A percentile compares a stretch with the other conserved stretches of the same genome.
Conservation (phyloP, 2,888 invertebrate species). For the Monopis laevigella region DNA sequence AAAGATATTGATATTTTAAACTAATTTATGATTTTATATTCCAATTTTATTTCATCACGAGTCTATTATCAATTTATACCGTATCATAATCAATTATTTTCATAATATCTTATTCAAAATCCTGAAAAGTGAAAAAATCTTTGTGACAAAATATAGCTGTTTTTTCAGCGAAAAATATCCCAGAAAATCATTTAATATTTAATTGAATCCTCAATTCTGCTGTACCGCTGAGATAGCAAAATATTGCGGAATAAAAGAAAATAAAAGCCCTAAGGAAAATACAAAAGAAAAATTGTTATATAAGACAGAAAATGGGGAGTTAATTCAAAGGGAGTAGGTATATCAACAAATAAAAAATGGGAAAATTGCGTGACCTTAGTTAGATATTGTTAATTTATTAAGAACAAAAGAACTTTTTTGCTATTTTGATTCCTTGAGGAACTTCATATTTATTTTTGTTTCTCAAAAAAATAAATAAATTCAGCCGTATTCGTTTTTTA, state of each 20-base stretch:
- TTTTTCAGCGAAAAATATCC: not conserved
- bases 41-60: too few species aligned
- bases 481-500: too few species aligned
- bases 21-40: too few species aligned
- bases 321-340: too few species aligned
- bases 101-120: too few species aligned
- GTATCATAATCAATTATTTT: too few species aligned
- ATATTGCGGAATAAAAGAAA: not conserved
- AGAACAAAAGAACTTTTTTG: slow-evolving; percentile 4
- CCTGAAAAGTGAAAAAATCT: not conserved
- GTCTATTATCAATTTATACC: too few species aligned
- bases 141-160: not conserved
- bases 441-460: too few species aligned
- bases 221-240: not conserved
- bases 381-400: not conserved
- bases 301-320: not conserved
- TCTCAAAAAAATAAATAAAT: too few species aligned
- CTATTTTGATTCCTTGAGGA: too few species aligned
- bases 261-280: not conserved
- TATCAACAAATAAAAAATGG: not conserved
- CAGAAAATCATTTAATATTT: slow-evolving; percentile 1
- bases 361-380: not conserved
- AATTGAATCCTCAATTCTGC: not conserved
- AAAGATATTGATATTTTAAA: too few species aligned
- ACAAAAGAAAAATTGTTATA: not conserved